Evolutionary conservation across 2,113 vertebrate genomes (phyloP).

Genomic region (Anhinga rufa): DNA sequence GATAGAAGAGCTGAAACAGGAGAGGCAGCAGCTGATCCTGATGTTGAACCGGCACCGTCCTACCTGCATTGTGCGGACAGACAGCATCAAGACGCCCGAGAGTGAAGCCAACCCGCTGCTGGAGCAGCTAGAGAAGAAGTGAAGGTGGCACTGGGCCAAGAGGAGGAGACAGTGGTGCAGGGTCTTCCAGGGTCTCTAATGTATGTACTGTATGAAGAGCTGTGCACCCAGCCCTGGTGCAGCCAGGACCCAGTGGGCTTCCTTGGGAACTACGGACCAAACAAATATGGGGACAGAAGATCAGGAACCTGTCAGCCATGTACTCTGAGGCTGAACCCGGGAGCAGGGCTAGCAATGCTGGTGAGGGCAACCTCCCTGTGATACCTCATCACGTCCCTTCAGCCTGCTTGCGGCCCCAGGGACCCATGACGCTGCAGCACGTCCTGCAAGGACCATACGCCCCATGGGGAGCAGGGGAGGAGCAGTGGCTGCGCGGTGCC

Average conservation of each 20-base stretch:
- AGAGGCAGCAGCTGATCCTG: conserved; percentile 93
- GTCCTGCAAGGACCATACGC: neutral
- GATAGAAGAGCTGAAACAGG: conserved; percentile 94
- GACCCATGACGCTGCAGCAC: neutral
- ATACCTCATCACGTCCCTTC: neutral
- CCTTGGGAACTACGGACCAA: conserved; percentile 53
- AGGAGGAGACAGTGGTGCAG: conserved; percentile 44
- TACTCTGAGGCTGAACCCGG: conserved; percentile 13
- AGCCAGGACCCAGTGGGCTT: conserved; percentile 31
- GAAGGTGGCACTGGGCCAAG: conserved; percentile 59
- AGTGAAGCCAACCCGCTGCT: conserved; percentile 84
- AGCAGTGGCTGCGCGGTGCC: fast-evolving
- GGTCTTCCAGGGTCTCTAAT: conserved; percentile 61
- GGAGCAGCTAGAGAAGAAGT: conserved; percentile 87
- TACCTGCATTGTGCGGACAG: conserved; percentile 93
- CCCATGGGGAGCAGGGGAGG: neutral
- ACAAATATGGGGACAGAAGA: conserved; percentile 40
- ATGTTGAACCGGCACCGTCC: conserved; percentile 94
- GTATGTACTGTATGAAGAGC: conserved; percentile 62
- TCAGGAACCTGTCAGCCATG: conserved; percentile 23
- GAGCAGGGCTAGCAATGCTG: neutral
- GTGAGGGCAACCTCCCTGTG: conserved; percentile 5
- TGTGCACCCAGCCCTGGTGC: conserved; percentile 38
- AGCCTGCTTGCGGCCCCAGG: neutral
- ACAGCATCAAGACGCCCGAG: conserved; percentile 89